A percentile compares a stretch with the other conserved stretches of the same genome.
Evolutionary conservation across 2,113 vertebrate species (phyloP).

Genomic region (Pteronura brasiliensis): DNA sequence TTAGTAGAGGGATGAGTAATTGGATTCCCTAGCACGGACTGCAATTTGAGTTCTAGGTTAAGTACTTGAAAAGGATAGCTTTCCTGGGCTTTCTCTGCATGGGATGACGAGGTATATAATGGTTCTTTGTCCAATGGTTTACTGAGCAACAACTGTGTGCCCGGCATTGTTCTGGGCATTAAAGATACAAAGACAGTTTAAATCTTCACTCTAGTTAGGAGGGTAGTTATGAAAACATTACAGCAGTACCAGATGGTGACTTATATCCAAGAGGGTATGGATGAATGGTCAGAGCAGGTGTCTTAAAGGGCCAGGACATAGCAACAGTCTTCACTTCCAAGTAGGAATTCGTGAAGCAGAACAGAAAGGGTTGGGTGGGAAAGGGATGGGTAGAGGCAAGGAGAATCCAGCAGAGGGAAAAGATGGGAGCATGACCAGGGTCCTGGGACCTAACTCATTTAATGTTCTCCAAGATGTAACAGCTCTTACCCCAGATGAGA

Average conservation of each 20-base stretch:
- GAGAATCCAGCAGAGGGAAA: background rate
- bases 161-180: background rate
- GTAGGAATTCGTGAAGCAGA: background rate
- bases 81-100: background rate
- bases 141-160: background rate
- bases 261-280: background rate
- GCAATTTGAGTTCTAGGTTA: background rate
- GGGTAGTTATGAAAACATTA: background rate
- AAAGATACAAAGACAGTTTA: background rate
- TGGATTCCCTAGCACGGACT: background rate
- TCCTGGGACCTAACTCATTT: background rate
- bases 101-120: background rate
- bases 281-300: no score
- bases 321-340: background rate
- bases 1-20: background rate
- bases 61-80: background rate
- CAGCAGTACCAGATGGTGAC: background rate
- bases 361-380: background rate
- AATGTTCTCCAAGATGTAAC: background rate
- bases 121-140: background rate
- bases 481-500: background rate
- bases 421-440: background rate
- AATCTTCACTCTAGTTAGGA: background rate
- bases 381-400: background rate
- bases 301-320: background rate